Conservation (phyloP, 2,113 vertebrate species). For the Dasyornis broadbenti region DNA sequence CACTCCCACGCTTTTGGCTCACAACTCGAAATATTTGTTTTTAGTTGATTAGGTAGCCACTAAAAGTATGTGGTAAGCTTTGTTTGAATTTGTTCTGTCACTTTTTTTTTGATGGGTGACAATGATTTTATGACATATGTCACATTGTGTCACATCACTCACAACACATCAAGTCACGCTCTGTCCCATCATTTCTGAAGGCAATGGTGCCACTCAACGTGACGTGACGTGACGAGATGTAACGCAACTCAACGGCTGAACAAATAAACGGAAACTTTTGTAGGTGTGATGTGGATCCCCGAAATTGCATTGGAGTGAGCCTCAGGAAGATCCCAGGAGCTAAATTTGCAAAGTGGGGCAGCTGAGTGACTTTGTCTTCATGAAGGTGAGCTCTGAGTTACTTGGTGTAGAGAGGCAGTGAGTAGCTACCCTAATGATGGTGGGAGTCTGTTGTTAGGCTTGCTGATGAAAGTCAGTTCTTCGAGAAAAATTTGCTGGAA, state of each 20-base stretch:
- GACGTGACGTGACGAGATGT: background rate
- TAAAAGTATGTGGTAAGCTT: conserved; percentile 13
- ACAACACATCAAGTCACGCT: conserved; percentile 16
- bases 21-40: background rate
- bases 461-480: background rate
- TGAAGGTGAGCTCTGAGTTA: background rate
- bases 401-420: accelerated
- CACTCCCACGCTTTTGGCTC: background rate
- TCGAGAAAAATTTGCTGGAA: background rate
- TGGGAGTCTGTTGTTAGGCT: background rate
- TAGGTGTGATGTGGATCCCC: background rate
- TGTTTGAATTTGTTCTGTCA: conserved; percentile 46
- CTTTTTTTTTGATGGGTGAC: conserved; percentile 37
- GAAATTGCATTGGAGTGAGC: background rate
- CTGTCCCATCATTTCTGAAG: conserved; percentile 18
- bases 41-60: conserved; percentile 37
- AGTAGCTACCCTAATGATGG: background rate
- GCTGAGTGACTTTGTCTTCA: accelerated
- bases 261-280: background rate
- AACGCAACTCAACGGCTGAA: background rate
- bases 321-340: background rate
- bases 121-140: conserved; percentile 56
- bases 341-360: background rate
- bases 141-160: conserved; percentile 30
- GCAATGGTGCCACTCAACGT: background rate